Evolutionary conservation across 2,113 vertebrate species (phyloP), one percentile per base, ranked within the genome.

Genomic region (Melospiza melodia): DNA sequence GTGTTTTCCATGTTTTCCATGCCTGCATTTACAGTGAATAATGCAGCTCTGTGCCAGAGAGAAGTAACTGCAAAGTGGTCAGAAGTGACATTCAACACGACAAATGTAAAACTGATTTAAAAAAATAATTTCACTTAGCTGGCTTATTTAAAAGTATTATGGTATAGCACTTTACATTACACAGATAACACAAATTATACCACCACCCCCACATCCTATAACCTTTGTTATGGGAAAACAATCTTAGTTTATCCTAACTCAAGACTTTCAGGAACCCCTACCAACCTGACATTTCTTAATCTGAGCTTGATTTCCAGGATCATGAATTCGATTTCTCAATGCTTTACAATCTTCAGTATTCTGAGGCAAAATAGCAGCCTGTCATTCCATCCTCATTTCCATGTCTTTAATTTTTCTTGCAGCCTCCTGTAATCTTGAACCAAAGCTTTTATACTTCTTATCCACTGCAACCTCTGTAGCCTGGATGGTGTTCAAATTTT

Each of bases 261-360:
- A 49, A 87, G 62, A 69, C 82, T 87, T 97, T 88, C 86, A 81
- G 88, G 89, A 97, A 88, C 95, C 91, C 96, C 96, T 84, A 98
- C 97, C 98, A 98, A 98, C 97, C 98, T 98, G 98, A 96, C 98
- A 98, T 98, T 90, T 97, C 97, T 98, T 97, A 98, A 97, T 95
- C 95, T 96, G 98, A 96, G 97, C 95, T 94, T 90, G 93, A 97
- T 92, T 96, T 97, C 96, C 98, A 96, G 96, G 95, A 96, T 98
- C 98, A 98, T 98, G 97, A 97, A 98, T 97, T 97, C 97, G 93
- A 96, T 97, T 97, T 97, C 95, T 81, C 97, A 97, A 94, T 89
- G 97, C 97, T 96, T 96, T 97, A 95, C 93, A 94, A 89, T 98
- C 97, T 98, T 98, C 98, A 93, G 97, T 71, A 95, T 94, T 96